A percentile compares a stretch with the other conserved stretches of the same genome.
Conservation (phyloP, 2,888 invertebrate genomes). For the Sussaba pulchella region DNA sequence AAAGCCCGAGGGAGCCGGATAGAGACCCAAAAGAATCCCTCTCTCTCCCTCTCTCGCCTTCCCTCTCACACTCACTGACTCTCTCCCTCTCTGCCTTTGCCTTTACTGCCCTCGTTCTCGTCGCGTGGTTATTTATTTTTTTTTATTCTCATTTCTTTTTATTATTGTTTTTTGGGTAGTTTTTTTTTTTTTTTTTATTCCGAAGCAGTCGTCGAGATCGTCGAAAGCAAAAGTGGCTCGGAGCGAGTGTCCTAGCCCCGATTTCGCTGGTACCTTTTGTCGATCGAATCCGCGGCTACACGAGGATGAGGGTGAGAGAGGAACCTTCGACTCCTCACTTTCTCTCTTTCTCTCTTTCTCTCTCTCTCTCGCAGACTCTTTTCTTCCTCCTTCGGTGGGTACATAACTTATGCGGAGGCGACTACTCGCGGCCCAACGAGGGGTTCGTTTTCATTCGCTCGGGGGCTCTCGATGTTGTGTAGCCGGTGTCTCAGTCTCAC, state of each 20-base stretch:
- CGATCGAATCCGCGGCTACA: conserved; percentile 51
- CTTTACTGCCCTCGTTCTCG: conserved; percentile 50
- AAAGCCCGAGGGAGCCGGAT: conserved; percentile 7
- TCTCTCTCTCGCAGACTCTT: conserved; percentile 19
- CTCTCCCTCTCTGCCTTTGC: conserved; percentile 20
- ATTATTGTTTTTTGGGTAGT: no score
- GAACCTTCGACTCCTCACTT: background rate
- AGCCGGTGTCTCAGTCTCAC: conserved; percentile 61
- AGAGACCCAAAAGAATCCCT: conserved; percentile 36
- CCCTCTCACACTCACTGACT: no score
- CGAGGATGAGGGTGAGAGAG: conserved; percentile 37
- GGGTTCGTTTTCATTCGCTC: conserved; percentile 27
- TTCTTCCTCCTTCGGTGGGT: conserved; percentile 55
- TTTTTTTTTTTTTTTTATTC: conserved; percentile 49
- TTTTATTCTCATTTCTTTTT: conserved; percentile 19
- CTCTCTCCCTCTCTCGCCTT: conserved; percentile 41
- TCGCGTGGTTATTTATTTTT: conserved; percentile 37
- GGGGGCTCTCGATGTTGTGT: conserved; percentile 39
- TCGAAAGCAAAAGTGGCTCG: conserved; percentile 78
- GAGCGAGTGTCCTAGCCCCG: conserved; percentile 39
- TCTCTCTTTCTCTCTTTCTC: conserved; percentile 47
- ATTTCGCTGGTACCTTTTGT: conserved; percentile 37
- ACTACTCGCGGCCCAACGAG: conserved; percentile 41
- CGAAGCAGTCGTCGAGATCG: conserved; percentile 64
- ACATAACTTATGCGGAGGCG: conserved; percentile 78